Evolutionary conservation across 2,888 invertebrate genomes (phyloP), one percentile per base, ranked within the genome.

Genomic region (Eupelmus urozonus): DNA sequence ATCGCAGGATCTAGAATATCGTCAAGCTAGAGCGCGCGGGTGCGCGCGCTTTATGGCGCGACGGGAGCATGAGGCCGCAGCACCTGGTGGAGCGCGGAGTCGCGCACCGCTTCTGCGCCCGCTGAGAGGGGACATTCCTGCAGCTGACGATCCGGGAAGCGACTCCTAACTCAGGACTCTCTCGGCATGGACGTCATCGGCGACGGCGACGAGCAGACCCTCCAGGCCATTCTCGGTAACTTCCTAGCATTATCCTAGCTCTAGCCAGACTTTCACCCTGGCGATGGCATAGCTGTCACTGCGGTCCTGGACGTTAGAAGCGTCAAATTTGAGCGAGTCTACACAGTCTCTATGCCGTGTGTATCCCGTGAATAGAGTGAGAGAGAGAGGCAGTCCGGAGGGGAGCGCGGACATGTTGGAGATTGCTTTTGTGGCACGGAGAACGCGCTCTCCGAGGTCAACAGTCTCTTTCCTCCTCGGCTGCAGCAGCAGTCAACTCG

Each of bases 261-360:
- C n/a, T n/a, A 88, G 87, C 84, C 88, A 89, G n/a, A n/a, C n/a
- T n/a, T n/a, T n/a, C n/a, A n/a, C n/a, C n/a, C n/a, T 84, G 89
- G 89, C 81, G 89, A 89, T 84, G 90, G 84, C 90, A 89, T 84
- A 89, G 90, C 86, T 88, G 90, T 85, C 90, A 90, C 87, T 90
- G 90, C 85, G 90, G 89, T 85, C 89, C 90, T 84, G 90, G 90
- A 90, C 81, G 88, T 88, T 86, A 60, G 11, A n/a, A 13, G 29
- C 29, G 42, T 25, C 34, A 4, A 27, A 18, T 1, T 18, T 60
- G 3, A 34, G 29, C 11, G n/a, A n/a, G n/a, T n/a, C n/a, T n/a
- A n/a, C n/a, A n/a, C n/a, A n/a, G n/a, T n/a, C n/a, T n/a, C n/a
- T n/a, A n/a, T n/a, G n/a, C n/a, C n/a, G n/a, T n/a, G n/a, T n/a